Conservation (phyloP, 2,113 vertebrate genomes). For the Glareola pratincola region DNA sequence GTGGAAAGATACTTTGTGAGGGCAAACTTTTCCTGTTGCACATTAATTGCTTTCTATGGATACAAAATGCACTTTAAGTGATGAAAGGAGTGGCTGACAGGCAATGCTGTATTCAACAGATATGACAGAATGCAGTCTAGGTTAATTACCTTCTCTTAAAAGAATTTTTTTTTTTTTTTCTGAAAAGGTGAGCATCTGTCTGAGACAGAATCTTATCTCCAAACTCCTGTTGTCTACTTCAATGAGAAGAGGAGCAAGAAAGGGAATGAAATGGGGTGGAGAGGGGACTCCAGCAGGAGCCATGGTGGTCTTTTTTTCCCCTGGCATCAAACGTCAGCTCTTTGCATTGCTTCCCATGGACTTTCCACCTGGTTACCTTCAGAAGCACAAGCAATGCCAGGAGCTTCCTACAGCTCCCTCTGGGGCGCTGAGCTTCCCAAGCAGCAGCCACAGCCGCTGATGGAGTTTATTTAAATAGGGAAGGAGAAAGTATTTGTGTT, state of each 20-base stretch:
- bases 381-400: not conserved
- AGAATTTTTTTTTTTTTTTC: not conserved
- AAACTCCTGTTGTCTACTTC: not conserved
- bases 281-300: not conserved
- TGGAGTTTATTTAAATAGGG: conserved; percentile 2
- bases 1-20: not conserved
- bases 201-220: conserved; percentile 1
- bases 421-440: not conserved
- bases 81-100: not conserved
- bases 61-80: not conserved
- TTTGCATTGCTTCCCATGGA: not conserved
- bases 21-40: not conserved
- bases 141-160: not conserved
- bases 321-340: not conserved
- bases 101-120: not conserved
- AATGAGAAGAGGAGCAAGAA: not conserved
- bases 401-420: not conserved
- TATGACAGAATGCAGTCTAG: not conserved
- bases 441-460: accelerated
- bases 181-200: not conserved
- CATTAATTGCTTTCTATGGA: not conserved
- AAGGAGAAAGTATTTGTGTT: not conserved
- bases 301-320: not conserved
- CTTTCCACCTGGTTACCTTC: not conserved
- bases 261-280: not conserved